Evolutionary conservation across 2,113 vertebrate genomes (phyloP), one percentile per base, ranked within the genome.

Genomic region (Periophthalmus modestus): DNA sequence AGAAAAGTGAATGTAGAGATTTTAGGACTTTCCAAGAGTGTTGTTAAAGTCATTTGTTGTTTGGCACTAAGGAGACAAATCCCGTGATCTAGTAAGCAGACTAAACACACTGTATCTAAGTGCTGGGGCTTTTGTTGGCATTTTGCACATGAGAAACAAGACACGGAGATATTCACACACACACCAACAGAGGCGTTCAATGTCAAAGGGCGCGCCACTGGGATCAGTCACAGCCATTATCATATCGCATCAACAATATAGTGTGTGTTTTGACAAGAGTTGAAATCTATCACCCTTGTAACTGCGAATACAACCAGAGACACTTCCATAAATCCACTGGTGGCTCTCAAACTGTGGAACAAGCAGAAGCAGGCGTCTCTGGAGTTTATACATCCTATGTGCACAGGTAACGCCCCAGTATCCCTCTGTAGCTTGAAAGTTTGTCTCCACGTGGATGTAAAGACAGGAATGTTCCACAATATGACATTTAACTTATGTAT

Each of bases 181-280:
- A 67, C 23, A 36, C 16, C 58, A 39, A 81, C 66, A 61, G 28
- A 61, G 14, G 58, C 58, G 13, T 16, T 18, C 14, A 16, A 24
- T 24, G 58, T 61, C 33, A 33, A 15, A 61, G 58, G 58, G 58
- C 58, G 33, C 6, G 24, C 58, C 14, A 33, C 21, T 16, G 24
- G 58, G 61, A 7, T 63, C 61, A 13, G 76, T 84, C 72, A 69
- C 72, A 70, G 78, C 84, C 83, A 89, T 87, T 85, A 86, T 78
- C 79, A 79, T 79, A 82, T 72, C 70, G 75, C 77, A 86, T 85
- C 69, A 86, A 83, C 76, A 83, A 68, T 69, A 82, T 69, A 75
- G 48, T 86, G 80, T 75, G 39, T 87, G 75, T 85, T 85, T 76
- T 50, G 57, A 83, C 81, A 83, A 89, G 87, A 85, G 83, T 63